Evolutionary conservation across 2,888 invertebrate genomes (phyloP).

Genomic region (Stomorhina lunata): DNA sequence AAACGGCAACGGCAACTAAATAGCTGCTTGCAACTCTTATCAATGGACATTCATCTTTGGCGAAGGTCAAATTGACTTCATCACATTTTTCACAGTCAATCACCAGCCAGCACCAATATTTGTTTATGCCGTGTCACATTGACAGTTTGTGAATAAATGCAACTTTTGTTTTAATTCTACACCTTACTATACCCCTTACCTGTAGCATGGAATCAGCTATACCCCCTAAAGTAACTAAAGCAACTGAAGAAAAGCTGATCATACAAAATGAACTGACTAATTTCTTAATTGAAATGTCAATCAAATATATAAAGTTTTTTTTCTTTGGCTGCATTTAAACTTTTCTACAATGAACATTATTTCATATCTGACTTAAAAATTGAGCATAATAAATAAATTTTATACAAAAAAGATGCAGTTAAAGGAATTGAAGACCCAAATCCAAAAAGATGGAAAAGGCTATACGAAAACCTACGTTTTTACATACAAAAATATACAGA

Average conservation of each 20-base stretch:
- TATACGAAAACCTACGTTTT: constrained; percentile 26
- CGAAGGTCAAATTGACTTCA: constrained; percentile 61
- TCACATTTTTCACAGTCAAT: constrained; percentile 63
- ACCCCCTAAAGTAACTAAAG: background rate
- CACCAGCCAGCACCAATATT: constrained; percentile 46
- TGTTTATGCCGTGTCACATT: constrained; percentile 35
- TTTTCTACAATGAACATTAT: background rate
- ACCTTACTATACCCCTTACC: background rate
- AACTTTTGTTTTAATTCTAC: constrained; percentile 18
- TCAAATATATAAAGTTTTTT: constrained; percentile 68
- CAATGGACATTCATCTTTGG: constrained; percentile 57
- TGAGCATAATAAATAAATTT: constrained; percentile 24
- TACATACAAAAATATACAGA: background rate
- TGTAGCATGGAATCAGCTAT: background rate
- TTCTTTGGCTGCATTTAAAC: background rate
- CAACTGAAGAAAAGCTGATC: constrained; percentile 4
- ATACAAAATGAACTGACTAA: constrained; percentile 70
- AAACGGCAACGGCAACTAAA: constrained; percentile 7
- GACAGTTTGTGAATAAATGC: constrained; percentile 47
- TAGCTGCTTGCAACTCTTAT: constrained; percentile 50
- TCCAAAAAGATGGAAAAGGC: background rate
- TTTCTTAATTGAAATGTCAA: constrained; percentile 77
- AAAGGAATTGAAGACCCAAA: background rate
- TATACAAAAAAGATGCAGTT: background rate
- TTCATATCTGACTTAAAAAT: constrained; percentile 21